phyloP scores from a whole-genome alignment of 2,113 vertebrate genomes.

The Corythaixoides concolor region DNA sequence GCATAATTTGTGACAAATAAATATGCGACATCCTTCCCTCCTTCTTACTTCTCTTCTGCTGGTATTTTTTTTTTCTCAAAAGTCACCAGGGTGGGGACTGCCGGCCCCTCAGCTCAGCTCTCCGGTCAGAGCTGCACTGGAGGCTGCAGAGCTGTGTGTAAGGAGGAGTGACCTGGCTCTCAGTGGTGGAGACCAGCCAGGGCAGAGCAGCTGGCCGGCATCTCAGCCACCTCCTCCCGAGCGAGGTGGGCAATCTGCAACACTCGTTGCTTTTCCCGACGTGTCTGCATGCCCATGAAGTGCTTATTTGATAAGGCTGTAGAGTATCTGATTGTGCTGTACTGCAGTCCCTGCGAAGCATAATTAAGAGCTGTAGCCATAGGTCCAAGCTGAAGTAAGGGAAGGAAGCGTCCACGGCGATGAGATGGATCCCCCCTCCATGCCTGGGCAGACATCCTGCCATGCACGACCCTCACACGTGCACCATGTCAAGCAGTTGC shows the following conservation, averaged over 20 bases:
- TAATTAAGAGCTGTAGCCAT: not conserved
- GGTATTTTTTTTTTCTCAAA: not conserved
- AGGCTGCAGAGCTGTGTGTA: not conserved
- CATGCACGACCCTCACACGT: fast-evolving
- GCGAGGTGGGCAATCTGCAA: not conserved
- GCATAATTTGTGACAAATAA: not conserved
- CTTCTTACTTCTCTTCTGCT: not conserved
- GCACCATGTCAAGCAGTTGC: not conserved
- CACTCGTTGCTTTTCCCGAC: not conserved
- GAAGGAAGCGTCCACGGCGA: not conserved
- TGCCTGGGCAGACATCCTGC: not conserved
- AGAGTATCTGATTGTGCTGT: not conserved
- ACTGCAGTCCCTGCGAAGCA: fast-evolving
- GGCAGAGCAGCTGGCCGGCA: not conserved
- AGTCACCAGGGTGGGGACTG: not conserved
- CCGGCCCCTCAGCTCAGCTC: fast-evolving
- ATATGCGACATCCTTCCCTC: not conserved
- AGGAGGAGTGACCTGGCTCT: not conserved
- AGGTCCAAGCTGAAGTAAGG: not conserved
- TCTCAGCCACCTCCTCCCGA: not conserved
- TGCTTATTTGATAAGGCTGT: not conserved
- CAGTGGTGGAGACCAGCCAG: fast-evolving
- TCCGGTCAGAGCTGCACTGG: not conserved
- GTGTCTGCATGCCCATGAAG: not conserved
- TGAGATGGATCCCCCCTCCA: not conserved